Evolutionary conservation across 2,113 vertebrate species (phyloP).

Genomic region (Ctenodactylus gundi): DNA sequence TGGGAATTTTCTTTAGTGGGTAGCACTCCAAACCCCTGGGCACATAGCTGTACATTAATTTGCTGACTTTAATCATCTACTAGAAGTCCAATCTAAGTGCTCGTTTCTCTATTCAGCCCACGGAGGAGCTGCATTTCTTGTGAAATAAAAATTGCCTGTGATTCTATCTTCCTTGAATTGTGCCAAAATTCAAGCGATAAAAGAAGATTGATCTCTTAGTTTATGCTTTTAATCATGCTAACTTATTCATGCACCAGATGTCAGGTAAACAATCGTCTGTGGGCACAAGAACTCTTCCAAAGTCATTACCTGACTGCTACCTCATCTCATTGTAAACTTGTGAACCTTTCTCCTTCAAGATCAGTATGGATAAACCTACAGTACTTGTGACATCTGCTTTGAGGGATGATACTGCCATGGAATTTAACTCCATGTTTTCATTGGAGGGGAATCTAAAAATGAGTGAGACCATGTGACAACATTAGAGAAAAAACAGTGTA

Average conservation of each 20-base stretch:
- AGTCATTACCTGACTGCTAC: not conserved
- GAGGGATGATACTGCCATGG: not conserved
- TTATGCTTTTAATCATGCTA: not conserved
- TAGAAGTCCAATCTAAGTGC: not conserved
- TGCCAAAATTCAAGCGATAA: not conserved
- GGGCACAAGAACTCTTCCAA: not conserved
- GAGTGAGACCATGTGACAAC: not conserved
- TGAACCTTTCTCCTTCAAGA: not conserved
- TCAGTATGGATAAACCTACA: not conserved
- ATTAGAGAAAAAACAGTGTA: not conserved
- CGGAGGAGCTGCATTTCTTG: not conserved
- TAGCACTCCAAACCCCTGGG: not conserved
- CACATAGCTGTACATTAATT: not conserved
- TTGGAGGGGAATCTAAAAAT: not conserved
- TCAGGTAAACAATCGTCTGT: not conserved
- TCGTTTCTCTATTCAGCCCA: constrained; percentile 20
- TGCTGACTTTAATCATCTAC: constrained; percentile 33
- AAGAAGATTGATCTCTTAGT: not conserved
- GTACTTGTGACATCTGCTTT: not conserved
- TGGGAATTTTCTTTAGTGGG: constrained; percentile 5
- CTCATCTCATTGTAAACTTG: not conserved
- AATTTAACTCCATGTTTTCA: not conserved
- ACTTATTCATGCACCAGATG: not conserved
- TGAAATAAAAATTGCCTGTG: not conserved
- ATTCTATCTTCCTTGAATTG: not conserved